Conservation (phyloP, 2,888 invertebrate species). For the Cyclophora punctaria region DNA sequence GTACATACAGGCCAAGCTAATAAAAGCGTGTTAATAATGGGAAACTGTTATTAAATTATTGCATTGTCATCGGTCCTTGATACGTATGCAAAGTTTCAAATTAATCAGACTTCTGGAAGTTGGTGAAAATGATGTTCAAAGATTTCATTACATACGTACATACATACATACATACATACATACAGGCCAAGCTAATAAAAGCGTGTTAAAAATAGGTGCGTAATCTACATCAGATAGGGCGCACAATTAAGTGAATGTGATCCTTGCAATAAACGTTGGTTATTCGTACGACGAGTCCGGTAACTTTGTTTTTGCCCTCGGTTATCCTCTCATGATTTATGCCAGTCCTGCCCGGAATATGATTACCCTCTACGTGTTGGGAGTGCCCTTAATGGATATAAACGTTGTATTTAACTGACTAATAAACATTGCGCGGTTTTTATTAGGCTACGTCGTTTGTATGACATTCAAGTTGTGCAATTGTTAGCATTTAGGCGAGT, state of each 20-base stretch:
- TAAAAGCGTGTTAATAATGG: too few relatives aligned
- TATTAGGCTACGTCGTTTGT: conserved; percentile 9
- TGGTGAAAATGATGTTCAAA: too few relatives aligned
- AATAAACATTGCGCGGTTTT: conserved; percentile 41
- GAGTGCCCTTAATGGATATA: conserved; percentile 70
- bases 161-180: too few relatives aligned
- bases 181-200: too few relatives aligned
- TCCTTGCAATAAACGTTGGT: conserved; percentile 59
- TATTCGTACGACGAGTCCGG: conserved; percentile 44
- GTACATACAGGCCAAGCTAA: too few relatives aligned
- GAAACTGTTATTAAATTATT: too few relatives aligned
- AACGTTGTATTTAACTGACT: conserved; percentile 61
- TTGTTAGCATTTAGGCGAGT: conserved; percentile 27
- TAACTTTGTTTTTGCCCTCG: conserved; percentile 55
- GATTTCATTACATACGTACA: too few relatives aligned
- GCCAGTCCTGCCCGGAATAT: conserved; percentile 64
- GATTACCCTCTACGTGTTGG: conserved; percentile 62
- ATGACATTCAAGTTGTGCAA: conserved; percentile 26
- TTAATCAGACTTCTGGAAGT: too few relatives aligned
- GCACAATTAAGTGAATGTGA: conserved; percentile 48
- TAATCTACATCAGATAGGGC: conserved; percentile 40
- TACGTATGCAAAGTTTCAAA: too few relatives aligned
- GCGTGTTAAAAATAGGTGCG: conserved; percentile 26
- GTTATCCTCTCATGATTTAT: conserved; percentile 67
- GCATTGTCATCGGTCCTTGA: too few relatives aligned